Conservation (phyloP, 2,113 vertebrate species). For the Ciconia boyciana region DNA sequence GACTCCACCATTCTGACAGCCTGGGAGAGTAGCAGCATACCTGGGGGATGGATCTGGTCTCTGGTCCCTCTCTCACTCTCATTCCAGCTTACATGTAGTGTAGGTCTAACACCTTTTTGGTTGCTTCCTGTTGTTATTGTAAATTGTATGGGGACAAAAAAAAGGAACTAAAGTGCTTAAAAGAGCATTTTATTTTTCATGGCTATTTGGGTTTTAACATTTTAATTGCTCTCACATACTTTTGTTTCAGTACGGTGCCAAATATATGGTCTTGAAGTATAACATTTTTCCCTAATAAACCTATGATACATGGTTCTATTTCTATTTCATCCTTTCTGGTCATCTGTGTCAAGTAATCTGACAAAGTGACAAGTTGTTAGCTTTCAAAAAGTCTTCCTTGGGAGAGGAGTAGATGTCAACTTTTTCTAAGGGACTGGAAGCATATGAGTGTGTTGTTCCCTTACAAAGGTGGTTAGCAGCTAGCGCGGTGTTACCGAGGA, state of each 20-base stretch:
- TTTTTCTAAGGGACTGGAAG: background rate
- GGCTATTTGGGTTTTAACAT: background rate
- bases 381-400: background rate
- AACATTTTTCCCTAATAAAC: slow-evolving; percentile 18
- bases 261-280: slow-evolving; percentile 17
- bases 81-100: background rate
- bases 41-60: background rate
- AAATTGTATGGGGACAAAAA: background rate
- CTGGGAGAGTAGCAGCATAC: background rate
- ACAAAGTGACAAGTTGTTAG: background rate
- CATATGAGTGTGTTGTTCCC: background rate
- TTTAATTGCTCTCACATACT: slow-evolving; percentile 9
- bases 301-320: slow-evolving; percentile 4
- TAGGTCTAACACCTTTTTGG: background rate
- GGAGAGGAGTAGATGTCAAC: background rate
- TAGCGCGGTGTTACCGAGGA: background rate
- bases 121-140: background rate
- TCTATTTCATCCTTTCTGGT: background rate
- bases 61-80: background rate
- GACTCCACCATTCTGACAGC: background rate
- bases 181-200: background rate
- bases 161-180: background rate
- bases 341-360: background rate
- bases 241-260: slow-evolving; percentile 2
- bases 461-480: background rate